These are phyloP conservation scores for Onychomys arenicola DNA, from an alignment of 2,797 vertebrate genomes.

Conservation along the genomic window DNA sequence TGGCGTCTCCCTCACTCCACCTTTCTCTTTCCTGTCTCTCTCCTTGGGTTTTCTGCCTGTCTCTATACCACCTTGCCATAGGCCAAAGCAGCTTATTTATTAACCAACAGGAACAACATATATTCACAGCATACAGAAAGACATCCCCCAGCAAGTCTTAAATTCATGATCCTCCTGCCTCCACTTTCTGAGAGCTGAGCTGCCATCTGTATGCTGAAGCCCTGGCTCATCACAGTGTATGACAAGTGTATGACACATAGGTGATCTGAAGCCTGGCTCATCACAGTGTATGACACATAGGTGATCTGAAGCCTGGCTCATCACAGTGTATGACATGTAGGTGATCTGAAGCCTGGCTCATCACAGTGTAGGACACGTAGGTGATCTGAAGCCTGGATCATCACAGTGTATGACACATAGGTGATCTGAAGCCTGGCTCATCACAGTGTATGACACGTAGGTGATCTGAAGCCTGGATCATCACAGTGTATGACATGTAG, in stretches of 20 bases:
- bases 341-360: not conserved
- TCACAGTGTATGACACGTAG: not conserved
- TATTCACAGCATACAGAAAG: no score
- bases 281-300: no score
- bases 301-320: no score
- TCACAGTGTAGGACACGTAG: not conserved
- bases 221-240: not conserved
- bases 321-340: no score
- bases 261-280: no score
- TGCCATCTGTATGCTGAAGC: not conserved
- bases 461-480: not conserved
- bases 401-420: not conserved
- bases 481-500: not conserved
- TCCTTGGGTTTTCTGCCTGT: no score
- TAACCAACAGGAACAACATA: no score
- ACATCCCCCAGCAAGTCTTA: no score
- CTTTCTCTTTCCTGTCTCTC: no score
- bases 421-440: not conserved
- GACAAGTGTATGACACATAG: not conserved
- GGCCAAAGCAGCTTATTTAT: no score
- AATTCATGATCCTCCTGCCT: not conserved
- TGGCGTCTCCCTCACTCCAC: no score
- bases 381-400: not conserved
- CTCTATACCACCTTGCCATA: no score
- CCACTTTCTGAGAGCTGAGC: not conserved